Conservation (phyloP, 2,113 vertebrate genomes). For the Erpornis zantholeuca region DNA sequence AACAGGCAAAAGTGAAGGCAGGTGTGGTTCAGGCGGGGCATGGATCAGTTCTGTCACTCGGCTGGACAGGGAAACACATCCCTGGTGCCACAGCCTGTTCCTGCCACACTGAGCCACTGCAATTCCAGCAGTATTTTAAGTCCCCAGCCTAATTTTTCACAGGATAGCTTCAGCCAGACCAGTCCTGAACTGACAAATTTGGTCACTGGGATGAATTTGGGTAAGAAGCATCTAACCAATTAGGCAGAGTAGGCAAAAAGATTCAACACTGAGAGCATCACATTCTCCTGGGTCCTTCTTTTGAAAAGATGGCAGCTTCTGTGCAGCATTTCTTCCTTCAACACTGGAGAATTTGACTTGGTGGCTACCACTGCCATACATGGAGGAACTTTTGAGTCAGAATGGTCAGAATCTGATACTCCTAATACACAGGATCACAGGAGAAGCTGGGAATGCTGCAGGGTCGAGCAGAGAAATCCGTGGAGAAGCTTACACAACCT, state of each 20-base stretch:
- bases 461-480: fast-evolving
- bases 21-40: neutral
- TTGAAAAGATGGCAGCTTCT: neutral
- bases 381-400: neutral
- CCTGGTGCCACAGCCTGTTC: neutral
- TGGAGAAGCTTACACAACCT: neutral
- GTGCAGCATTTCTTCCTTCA: neutral
- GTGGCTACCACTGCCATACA: neutral
- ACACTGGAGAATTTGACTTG: neutral
- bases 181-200: neutral
- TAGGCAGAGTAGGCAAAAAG: neutral
- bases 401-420: neutral
- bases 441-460: neutral
- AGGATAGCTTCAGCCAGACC: neutral
- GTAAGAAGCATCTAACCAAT: neutral
- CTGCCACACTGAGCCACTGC: neutral
- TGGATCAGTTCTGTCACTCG: neutral
- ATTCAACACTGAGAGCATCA: neutral
- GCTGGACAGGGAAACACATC: neutral
- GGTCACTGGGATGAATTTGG: neutral
- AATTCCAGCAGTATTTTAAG: neutral
- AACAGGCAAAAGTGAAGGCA: neutral
- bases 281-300: neutral
- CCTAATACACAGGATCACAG: neutral
- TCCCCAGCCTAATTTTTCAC: neutral